Base-by-base conservation (phyloP, 2,888 invertebrate genomes). In the Chirona hameri region DNA sequence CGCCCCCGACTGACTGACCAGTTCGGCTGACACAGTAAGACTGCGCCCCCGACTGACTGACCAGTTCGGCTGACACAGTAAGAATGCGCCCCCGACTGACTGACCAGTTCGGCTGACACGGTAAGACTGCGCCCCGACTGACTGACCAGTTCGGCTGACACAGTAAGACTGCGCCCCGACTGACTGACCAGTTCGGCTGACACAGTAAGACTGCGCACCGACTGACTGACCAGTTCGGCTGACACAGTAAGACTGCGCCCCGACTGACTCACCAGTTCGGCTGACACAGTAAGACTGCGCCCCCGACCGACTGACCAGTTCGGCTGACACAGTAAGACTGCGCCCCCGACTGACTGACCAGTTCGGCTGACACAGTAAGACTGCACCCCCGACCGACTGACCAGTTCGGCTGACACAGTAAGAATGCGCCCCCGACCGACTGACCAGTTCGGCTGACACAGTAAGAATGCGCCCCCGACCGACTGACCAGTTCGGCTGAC, bases 31-130 rank as follows among this genome's bases (percentile, higher is more conserved):
- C 95, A 94, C 52, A 94, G n/a, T n/a, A n/a, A 39, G 39, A 39
- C 39, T 39, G n/a, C n/a, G n/a, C n/a, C 65, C 27, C 18, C 81
- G 84, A 72, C 83, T n/a, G n/a, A 84, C 86, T 88, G 89, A 93
- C 93, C 91, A 91, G 86, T 92, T 92, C 88, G 92, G 93, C 79
- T 91, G 91, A 87, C 95, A 94, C 52, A 94, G n/a, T n/a, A n/a
- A 39, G 39, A 39, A 2, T 39, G n/a, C n/a, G n/a, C n/a, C 65
- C 27, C 18, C 81, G 84, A 72, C 83, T n/a, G n/a, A 84, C 86
- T 88, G 89, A 93, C 93, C 91, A 91, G 86, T 92, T 92, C 88
- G 92, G 93, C 79, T 91, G 91, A 87, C 95, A 94, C 52, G n/a
- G n/a, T n/a, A n/a, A 39, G 39, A 39, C 39, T 39, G n/a, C n/a